A percentile compares a stretch with the other conserved stretches of the same genome.
phyloP scores from a whole-genome alignment of 1,140 invertebrate genomes.

The Halesus radiatus region DNA sequence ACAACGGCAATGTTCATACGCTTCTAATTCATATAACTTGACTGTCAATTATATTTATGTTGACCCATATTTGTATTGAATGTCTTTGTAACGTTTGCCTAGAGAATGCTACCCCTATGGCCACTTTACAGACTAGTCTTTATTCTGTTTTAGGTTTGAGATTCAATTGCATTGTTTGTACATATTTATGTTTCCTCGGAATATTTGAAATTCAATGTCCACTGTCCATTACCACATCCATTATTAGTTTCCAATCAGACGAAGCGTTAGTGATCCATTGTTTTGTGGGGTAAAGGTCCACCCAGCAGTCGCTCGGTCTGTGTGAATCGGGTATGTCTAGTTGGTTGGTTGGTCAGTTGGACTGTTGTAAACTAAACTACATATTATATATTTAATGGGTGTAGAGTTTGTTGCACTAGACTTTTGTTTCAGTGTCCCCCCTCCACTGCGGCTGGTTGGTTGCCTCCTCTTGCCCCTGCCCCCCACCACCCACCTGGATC shows the following conservation, averaged over 20 bases:
- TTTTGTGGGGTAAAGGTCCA: neutral
- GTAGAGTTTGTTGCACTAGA: slow-evolving; percentile 65
- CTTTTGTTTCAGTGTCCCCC: slow-evolving; percentile 71
- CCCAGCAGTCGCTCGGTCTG: slow-evolving; percentile 35
- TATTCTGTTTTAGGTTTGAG: neutral
- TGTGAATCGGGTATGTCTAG: slow-evolving; percentile 52
- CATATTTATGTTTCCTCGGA: neutral
- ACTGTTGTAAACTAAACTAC: slow-evolving; percentile 45
- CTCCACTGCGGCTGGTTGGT: slow-evolving; percentile 60
- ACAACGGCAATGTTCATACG: neutral
- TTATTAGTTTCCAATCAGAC: neutral
- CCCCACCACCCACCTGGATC: slow-evolving; percentile 45
- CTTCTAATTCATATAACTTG: slow-evolving; percentile 11
- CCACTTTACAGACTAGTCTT: slow-evolving; percentile 19
- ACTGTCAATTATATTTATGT: slow-evolving; percentile 15
- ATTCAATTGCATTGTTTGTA: slow-evolving; percentile 1
- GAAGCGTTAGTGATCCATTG: neutral
- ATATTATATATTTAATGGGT: slow-evolving; percentile 52
- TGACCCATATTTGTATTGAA: slow-evolving; percentile 7
- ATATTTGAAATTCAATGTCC: neutral
- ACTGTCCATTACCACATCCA: neutral
- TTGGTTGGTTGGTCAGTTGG: slow-evolving; percentile 43
- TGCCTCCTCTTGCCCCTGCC: slow-evolving; percentile 50
- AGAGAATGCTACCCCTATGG: slow-evolving; percentile 29
- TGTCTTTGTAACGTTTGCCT: slow-evolving; percentile 28